Evolutionary conservation across 92 coral and sea anemone genomes (phyloP).

Genomic region (Isaurus tuberculatus): DNA sequence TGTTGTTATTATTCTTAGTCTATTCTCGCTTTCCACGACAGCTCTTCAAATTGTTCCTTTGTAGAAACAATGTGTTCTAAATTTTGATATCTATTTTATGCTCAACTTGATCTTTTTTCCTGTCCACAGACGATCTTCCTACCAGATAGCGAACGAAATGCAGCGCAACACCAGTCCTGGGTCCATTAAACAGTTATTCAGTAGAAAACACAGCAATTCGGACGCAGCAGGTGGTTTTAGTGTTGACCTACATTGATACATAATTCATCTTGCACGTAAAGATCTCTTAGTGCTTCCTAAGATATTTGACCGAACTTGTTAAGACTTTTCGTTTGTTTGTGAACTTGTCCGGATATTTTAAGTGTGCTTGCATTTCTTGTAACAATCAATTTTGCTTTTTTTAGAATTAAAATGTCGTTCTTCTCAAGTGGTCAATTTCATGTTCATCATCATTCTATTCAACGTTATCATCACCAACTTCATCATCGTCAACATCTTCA

Average conservation of each 20-base stretch:
- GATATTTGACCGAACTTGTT: no score
- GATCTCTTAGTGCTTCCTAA: not conserved
- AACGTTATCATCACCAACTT: no score
- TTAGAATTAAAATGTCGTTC: not conserved
- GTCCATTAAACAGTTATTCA: conserved; percentile 86
- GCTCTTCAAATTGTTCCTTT: no score
- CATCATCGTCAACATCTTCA: no score
- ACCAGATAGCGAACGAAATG: conserved; percentile 33
- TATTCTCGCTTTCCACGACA: no score
- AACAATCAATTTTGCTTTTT: not conserved
- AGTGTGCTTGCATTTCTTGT: no score
- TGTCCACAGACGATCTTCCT: conserved; percentile 27
- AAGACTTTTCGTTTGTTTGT: no score
- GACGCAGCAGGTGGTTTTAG: conserved; percentile 55
- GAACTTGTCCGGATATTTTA: no score
- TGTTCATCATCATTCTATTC: not conserved
- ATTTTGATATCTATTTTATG: not conserved
- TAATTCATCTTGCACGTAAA: not conserved
- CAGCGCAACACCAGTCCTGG: conserved; percentile 87
- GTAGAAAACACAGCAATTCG: conserved; percentile 76
- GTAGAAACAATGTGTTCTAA: no score
- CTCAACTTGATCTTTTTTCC: not conserved
- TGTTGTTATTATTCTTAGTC: no score
- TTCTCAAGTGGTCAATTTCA: no score
- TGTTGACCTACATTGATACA: not conserved